These are phyloP conservation scores for Chionoecetes opilio DNA, from an alignment of 1,140 invertebrate genomes.

Conservation along the genomic window DNA sequence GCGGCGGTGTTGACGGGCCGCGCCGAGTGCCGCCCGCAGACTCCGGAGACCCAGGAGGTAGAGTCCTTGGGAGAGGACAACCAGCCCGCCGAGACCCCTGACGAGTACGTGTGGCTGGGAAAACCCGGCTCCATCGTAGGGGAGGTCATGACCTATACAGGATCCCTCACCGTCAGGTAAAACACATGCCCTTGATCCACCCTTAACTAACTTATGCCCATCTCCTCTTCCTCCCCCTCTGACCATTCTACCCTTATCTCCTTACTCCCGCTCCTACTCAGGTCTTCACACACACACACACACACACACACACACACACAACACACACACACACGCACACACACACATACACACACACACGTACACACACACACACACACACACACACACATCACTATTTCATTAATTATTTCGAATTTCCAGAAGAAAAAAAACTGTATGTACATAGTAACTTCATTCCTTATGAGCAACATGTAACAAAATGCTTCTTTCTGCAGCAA, in stretches of 20 bases:
- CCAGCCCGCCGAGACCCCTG: not conserved
- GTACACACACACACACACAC: not conserved
- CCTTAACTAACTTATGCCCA: too few relatives aligned
- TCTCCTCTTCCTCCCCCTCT: too few relatives aligned
- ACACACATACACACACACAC: not conserved
- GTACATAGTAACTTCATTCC: not conserved
- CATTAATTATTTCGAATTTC: too few relatives aligned
- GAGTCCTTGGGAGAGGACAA: not conserved
- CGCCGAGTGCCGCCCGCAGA: conserved; percentile 1
- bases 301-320: not conserved
- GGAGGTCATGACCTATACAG: not conserved
- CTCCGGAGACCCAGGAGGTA: not conserved
- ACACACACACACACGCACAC: not conserved
- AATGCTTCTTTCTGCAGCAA: not conserved
- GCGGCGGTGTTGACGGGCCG: not conserved
- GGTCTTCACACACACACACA: not conserved
- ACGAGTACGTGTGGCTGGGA: too few relatives aligned
- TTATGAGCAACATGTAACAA: not conserved
- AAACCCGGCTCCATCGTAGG: not conserved
- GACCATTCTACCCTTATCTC: too few relatives aligned
- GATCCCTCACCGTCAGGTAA: not conserved
- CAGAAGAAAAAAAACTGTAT: not conserved
- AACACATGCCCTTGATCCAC: not conserved
- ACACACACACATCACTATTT: not conserved
- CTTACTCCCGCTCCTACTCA: too few relatives aligned